These are phyloP conservation scores for Telmatochromis sp. DNA, from an alignment of 2,113 vertebrate species.

Conservation along the genomic window DNA sequence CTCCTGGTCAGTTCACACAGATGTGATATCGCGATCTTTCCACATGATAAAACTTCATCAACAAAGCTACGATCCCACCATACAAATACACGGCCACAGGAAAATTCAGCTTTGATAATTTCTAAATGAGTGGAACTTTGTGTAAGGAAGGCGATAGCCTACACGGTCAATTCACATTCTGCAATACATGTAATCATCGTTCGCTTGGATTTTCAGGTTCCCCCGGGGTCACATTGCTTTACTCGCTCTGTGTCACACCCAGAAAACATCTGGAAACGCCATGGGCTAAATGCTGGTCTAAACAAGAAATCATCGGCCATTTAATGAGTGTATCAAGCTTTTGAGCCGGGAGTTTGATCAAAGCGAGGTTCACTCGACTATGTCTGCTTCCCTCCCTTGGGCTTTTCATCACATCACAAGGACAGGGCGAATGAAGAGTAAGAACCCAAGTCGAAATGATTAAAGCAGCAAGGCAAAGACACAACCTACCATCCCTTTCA, in stretches of 20 bases:
- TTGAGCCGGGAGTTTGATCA: conserved; percentile 44
- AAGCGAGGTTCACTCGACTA: conserved; percentile 17
- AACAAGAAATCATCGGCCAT: not conserved
- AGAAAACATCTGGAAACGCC: conserved; percentile 53
- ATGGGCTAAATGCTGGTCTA: not conserved
- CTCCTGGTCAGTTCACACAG: not conserved
- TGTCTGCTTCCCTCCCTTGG: not conserved
- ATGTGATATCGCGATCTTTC: conserved; percentile 8
- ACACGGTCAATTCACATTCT: not conserved
- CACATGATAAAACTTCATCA: conserved; percentile 22
- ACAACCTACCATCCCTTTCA: not conserved
- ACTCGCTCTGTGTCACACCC: conserved; percentile 4
- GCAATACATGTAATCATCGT: conserved; percentile 10
- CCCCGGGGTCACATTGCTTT: conserved; percentile 4
- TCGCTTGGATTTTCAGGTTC: conserved; percentile 4
- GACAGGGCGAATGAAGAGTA: not conserved
- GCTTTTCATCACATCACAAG: conserved; percentile 43
- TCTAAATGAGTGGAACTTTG: conserved; percentile 21
- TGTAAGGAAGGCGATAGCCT: not conserved
- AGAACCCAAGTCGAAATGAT: not conserved
- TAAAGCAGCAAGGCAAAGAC: conserved; percentile 3
- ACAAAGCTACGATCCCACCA: not conserved
- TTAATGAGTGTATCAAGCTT: conserved; percentile 31
- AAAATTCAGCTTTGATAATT: not conserved
- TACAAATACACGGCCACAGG: not conserved